Evolutionary conservation across 2,797 vertebrate genomes (phyloP).

Genomic region (Sebastes baramenuke): DNA sequence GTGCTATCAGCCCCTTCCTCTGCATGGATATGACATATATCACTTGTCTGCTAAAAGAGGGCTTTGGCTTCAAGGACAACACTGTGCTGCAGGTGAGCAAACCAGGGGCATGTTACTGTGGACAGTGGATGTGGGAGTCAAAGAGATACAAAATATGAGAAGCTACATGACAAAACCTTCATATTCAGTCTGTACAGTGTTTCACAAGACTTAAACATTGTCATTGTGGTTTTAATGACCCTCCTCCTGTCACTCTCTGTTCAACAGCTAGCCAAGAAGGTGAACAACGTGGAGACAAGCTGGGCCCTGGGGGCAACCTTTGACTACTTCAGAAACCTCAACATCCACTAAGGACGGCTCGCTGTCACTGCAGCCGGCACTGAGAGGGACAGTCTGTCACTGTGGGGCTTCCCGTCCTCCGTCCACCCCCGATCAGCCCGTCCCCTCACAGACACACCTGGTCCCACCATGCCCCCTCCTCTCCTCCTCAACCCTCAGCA

Average conservation of each 20-base stretch:
- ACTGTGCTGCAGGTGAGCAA: constrained; percentile 90
- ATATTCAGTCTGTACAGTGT: neutral
- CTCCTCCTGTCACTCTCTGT: constrained; percentile 31
- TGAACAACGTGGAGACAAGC: constrained; percentile 97
- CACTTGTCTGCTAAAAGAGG: constrained; percentile 94
- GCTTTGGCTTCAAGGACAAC: constrained; percentile 94
- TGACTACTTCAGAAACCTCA: constrained; percentile 92
- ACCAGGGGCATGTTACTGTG: neutral
- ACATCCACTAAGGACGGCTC: constrained; percentile 83
- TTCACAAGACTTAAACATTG: neutral
- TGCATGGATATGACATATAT: constrained; percentile 99
- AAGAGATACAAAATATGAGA: neutral
- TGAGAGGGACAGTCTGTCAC: constrained; percentile 73
- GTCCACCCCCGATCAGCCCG: constrained; percentile 45
- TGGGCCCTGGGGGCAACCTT: constrained; percentile 97
- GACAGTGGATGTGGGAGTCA: neutral
- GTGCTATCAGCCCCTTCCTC: constrained; percentile 92
- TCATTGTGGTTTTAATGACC: constrained; percentile 8
- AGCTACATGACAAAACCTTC: neutral
- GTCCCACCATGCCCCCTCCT: constrained; percentile 41
- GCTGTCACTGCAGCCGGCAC: constrained; percentile 66
- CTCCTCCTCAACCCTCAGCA: constrained; percentile 56
- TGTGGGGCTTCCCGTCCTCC: constrained; percentile 62
- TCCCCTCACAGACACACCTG: constrained; percentile 43
- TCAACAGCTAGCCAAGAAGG: constrained; percentile 93